Percentiles rank a stretch among this genome's conserved stretches.
phyloP scores from a whole-genome alignment of 2,113 vertebrate genomes.

The Tonatia bakeri region DNA sequence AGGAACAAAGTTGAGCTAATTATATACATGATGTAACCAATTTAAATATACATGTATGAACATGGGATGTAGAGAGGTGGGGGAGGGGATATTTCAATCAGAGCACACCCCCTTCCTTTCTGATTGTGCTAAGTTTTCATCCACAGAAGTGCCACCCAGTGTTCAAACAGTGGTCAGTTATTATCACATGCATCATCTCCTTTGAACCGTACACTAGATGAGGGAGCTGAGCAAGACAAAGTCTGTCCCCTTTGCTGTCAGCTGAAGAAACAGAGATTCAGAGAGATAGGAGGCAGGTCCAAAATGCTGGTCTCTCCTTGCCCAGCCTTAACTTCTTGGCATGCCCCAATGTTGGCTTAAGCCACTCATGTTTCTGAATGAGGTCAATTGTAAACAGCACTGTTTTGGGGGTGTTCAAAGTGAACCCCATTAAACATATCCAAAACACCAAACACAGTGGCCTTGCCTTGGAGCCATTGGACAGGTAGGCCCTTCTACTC shows the following conservation, averaged over 20 bases:
- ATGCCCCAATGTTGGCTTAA: background rate
- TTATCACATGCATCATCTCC: background rate
- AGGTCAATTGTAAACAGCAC: background rate
- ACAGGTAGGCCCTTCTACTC: background rate
- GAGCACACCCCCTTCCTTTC: no score
- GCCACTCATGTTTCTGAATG: background rate
- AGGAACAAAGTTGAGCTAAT: background rate
- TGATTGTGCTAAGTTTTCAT: background rate
- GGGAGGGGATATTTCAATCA: background rate
- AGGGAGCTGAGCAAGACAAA: background rate
- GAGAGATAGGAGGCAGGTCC: background rate
- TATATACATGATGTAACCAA: background rate
- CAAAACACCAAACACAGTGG: background rate
- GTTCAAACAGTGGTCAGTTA: background rate
- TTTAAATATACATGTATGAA: background rate
- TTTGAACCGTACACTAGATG: background rate
- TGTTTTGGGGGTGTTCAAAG: background rate
- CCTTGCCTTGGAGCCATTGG: background rate
- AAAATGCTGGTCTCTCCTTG: background rate
- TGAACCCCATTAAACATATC: background rate
- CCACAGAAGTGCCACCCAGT: background rate
- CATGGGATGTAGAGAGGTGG: background rate
- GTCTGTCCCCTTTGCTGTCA: background rate
- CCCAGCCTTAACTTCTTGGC: background rate
- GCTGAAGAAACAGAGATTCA: slow-evolving; percentile 11